Evolutionary conservation across 2,797 vertebrate species (phyloP), one percentile per base, ranked within the genome.

Genomic region (Gila robusta): DNA sequence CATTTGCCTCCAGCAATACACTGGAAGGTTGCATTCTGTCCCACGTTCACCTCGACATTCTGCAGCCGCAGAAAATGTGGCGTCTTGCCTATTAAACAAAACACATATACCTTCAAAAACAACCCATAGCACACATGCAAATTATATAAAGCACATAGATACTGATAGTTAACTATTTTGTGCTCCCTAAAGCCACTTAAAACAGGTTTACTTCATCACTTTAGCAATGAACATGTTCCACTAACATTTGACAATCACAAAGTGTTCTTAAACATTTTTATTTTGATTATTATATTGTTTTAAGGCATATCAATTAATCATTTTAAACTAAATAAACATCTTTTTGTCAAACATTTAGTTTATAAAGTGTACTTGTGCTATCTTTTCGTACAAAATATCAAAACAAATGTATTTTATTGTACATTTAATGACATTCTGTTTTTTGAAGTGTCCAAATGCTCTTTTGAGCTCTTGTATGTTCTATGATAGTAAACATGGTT

Each of bases 11-110:
- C 98, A 0, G 98, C 98, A 0, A 97, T 98, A 88, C 98, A 99
- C 93, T 99, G 98, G 88, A 99, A 99, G 0, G 98, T 97, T 0
- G 98, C 98, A 0, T 99, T 99, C 95, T 99, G 98, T 4, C 97
- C 98, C 90, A 99, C 98, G 0, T 99, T 99, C 66, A 99, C 98
- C 94, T 99, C 98, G 77, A 98, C 98, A 0, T 98, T 99, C 95
- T 99, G 98, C 83, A 99, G 96, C 2, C 98, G 96, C 69, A 99
- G 94, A 92, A 99, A 99, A 92, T 99, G 98, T 32, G 98, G 98
- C 0, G 98, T 97, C 93, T 99, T 98, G 92, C 98, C 98, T 99
- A 94, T 17, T 85, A 89, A 56, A 81, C 23, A 37, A 35, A n/a
- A 64, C 26, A 77, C n/a, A 78, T 6, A 49, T 6, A 80, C 35